Conservation (phyloP, 1,140 invertebrate species). For the Metopolophium dirhodum region DNA sequence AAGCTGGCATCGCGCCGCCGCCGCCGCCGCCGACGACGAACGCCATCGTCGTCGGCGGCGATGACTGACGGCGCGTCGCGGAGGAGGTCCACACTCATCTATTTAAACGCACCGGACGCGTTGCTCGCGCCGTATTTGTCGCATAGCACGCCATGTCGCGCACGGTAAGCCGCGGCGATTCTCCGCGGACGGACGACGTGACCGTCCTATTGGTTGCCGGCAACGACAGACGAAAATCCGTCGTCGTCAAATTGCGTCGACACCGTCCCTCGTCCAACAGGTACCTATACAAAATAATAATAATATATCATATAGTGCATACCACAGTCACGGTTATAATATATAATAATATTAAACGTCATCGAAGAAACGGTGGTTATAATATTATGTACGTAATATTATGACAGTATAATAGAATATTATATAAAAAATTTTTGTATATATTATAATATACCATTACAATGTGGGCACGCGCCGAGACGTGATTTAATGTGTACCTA, state of each 20-base stretch:
- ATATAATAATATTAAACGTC: no score
- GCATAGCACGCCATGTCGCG: neutral
- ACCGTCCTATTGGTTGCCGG: neutral
- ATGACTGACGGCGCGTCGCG: neutral
- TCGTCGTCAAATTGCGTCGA: neutral
- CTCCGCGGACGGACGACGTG: neutral
- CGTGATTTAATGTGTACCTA: no score
- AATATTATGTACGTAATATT: no score
- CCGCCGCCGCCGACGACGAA: no score
- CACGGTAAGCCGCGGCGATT: neutral
- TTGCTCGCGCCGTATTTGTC: slow-evolving; percentile 16
- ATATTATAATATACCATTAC: no score
- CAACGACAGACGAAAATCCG: neutral
- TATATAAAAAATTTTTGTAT: no score
- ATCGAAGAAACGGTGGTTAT: no score
- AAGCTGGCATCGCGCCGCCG: neutral
- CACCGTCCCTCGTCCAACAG: neutral
- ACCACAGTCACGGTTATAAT: no score
- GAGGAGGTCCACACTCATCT: slow-evolving; percentile 5
- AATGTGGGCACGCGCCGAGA: no score
- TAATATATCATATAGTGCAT: no score
- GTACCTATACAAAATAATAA: neutral
- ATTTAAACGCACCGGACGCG: slow-evolving; percentile 23
- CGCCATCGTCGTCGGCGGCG: no score
- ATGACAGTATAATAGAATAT: no score